Evolutionary conservation across 2,888 invertebrate species (phyloP), one percentile per base, ranked within the genome.

Genomic region (Subacronicta megacephala): DNA sequence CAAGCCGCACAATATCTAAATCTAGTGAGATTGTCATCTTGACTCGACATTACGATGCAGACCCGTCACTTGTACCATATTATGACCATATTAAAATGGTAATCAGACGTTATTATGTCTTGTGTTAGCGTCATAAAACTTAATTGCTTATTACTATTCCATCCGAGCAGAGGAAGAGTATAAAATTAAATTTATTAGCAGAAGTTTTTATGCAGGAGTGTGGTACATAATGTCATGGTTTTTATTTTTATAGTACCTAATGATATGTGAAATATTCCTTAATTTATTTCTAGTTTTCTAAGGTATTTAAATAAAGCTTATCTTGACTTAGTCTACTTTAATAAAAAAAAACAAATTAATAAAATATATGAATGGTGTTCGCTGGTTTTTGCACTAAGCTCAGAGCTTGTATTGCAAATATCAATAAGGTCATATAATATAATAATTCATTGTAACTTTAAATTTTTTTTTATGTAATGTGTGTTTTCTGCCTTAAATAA

Each of bases 81-180:
- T 75, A 76, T 74, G 72, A 60, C 72, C 76, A 72, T 72, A 76
- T 76, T 76, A 72, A 74, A 76, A 76, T 76, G 75, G 56, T 74
- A 76, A 76, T 76, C 62, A 69, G 63, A 64, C 58, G 50, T 72
- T 74, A 69, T 75, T 76, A 76, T 74, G 75, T 72, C 66, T 69
- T 57, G 55, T 71, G 63, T 67, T 62, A 63, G 58, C 59, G 53
- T 68, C 71, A 57, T 78, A 76, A 77, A 76, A 77, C 61, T 67
- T 72, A 77, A 78, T 78, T 72, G 78, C 68, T 62, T 62, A 69
- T 77, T 76, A 77, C 61, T 75, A 77, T 78, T 66, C 74, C 65
- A 60, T 65, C 58, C 52, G 62, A 63, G 55, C 57, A 58, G 66
- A 60, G 71, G 63, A 72, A 59, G 61, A 60, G 53, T 37, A 69